These are phyloP conservation scores for Drosophila histrio DNA, from an alignment of 2,888 invertebrate genomes.

Conservation along the genomic window DNA sequence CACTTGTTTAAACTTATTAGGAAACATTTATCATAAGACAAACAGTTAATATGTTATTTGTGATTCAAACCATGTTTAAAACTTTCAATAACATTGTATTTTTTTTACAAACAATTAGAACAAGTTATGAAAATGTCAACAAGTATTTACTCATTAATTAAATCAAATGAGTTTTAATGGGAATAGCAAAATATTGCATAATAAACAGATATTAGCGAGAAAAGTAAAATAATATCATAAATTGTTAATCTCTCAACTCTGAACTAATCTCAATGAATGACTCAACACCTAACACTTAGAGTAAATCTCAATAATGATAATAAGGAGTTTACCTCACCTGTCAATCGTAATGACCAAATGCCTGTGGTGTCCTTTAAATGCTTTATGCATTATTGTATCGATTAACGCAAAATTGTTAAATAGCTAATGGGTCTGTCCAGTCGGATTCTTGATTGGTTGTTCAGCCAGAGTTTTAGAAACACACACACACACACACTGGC, in stretches of 20 bases:
- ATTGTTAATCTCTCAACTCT: not conserved
- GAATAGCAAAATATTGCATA: not conserved
- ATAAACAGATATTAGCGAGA: not conserved
- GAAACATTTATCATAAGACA: not conserved
- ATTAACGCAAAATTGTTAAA: conserved; percentile 43
- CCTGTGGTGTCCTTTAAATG: conserved; percentile 7
- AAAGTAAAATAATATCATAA: not conserved
- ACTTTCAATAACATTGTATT: not conserved
- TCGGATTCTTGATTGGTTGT: conserved; percentile 14
- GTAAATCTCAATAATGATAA: no score
- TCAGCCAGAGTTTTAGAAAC: conserved; percentile 4
- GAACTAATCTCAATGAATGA: not conserved
- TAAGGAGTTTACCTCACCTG: not conserved
- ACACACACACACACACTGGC: conserved; percentile 9
- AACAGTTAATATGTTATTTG: not conserved
- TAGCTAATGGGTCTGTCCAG: conserved; percentile 7
- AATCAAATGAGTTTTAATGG: not conserved
- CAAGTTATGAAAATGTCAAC: not conserved
- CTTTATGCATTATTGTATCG: conserved; percentile 31
- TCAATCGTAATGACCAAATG: not conserved
- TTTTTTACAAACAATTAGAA: not conserved
- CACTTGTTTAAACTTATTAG: no score
- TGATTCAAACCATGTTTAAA: not conserved
- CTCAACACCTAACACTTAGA: not conserved
- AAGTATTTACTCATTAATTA: not conserved